phyloP scores from a whole-genome alignment of 2,113 vertebrate species.

The Taxidea taxus region DNA sequence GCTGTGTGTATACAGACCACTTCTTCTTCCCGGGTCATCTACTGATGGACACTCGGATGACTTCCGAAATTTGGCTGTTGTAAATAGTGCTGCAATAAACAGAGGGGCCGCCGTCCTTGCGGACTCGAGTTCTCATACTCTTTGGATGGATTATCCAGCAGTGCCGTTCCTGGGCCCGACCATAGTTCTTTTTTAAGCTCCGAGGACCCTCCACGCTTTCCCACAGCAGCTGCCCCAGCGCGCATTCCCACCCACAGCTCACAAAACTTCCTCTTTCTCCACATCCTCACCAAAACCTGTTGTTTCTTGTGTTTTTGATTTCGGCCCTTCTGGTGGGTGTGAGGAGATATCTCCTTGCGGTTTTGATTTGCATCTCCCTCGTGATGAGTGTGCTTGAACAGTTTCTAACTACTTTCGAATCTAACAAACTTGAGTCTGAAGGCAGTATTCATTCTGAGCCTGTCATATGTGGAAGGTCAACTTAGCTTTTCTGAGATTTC shows the following conservation, averaged over 20 bases:
- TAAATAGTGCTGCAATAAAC: not conserved
- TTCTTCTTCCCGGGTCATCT: too few relatives aligned
- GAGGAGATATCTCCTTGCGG: not conserved
- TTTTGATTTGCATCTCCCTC: not conserved
- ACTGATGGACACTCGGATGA: too few relatives aligned
- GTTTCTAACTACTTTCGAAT: not conserved
- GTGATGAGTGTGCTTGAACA: not conserved
- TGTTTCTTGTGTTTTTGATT: not conserved
- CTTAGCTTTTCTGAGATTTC: not conserved
- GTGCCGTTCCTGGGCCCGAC: fast-evolving
- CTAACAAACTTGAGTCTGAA: not conserved
- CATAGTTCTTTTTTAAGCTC: not conserved
- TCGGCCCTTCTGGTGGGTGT: not conserved
- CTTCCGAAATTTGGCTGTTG: too few relatives aligned
- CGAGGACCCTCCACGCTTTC: not conserved
- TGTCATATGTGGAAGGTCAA: not conserved
- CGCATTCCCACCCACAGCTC: not conserved
- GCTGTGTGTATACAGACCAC: too few relatives aligned
- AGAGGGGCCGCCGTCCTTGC: not conserved
- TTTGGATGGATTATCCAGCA: not conserved
- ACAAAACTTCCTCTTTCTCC: not conserved
- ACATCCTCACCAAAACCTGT: not conserved
- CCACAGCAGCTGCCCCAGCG: not conserved
- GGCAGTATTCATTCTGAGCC: not conserved
- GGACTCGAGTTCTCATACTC: not conserved